Evolutionary conservation across 2,797 vertebrate species (phyloP).

Genomic region (Ptychobarbus kaznakovi): DNA sequence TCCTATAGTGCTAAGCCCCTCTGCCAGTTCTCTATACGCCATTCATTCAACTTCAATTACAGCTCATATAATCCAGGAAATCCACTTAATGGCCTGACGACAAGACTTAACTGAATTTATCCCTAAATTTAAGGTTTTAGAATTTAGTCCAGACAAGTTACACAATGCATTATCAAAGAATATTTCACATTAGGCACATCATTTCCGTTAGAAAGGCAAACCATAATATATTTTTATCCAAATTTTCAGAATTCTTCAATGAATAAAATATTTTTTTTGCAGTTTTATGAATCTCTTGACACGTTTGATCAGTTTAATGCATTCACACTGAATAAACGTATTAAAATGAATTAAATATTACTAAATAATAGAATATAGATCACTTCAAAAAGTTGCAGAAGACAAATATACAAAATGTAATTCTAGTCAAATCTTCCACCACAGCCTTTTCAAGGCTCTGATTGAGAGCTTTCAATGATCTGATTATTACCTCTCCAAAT

Average conservation of each 20-base stretch:
- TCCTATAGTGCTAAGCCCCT: slow-evolving; percentile 8
- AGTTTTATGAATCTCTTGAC: background rate
- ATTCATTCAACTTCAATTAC: slow-evolving; percentile 36
- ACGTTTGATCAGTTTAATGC: background rate
- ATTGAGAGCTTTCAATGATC: background rate
- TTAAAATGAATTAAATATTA: background rate
- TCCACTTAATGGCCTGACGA: slow-evolving; percentile 12
- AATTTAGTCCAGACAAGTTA: slow-evolving; percentile 6
- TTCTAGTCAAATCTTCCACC: background rate
- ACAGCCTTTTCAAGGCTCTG: background rate
- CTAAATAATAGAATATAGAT: background rate
- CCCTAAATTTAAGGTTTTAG: slow-evolving; percentile 8
- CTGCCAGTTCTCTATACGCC: slow-evolving; percentile 5
- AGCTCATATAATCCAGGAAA: slow-evolving; percentile 30
- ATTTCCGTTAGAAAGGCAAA: background rate
- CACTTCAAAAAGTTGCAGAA: background rate
- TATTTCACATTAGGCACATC: background rate
- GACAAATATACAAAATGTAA: background rate
- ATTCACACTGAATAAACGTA: background rate
- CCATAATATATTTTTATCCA: background rate
- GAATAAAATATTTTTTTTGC: background rate
- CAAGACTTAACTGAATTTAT: slow-evolving; percentile 20
- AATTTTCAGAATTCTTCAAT: background rate
- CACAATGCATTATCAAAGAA: background rate
- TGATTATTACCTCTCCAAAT: slow-evolving; percentile 13